Evolutionary conservation across 1,140 invertebrate species (phyloP).

Genomic region (Drosophila sulfurigaster): DNA sequence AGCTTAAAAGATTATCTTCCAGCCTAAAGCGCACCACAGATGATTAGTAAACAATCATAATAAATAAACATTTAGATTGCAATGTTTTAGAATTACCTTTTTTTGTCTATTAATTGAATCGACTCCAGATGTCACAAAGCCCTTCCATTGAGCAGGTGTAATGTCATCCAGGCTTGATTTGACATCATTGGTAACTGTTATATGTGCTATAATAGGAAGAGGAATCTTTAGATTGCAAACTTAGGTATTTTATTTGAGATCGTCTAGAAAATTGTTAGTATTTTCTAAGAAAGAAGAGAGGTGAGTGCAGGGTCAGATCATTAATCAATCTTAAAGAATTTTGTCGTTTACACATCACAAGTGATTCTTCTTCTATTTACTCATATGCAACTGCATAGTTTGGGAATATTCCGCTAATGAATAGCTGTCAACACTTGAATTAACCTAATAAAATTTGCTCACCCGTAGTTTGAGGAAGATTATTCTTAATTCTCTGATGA

Average conservation of each 20-base stretch:
- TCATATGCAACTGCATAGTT: not conserved
- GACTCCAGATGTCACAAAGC: slow-evolving; percentile 58
- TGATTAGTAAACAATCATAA: not conserved
- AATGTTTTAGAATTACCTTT: slow-evolving; percentile 40
- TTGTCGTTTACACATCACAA: no score
- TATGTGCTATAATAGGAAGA: slow-evolving; percentile 32
- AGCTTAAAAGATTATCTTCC: slow-evolving; percentile 63
- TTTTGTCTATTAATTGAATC: slow-evolving; percentile 70
- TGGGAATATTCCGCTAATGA: slow-evolving; percentile 49
- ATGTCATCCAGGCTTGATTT: slow-evolving; percentile 42
- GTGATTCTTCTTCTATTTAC: not conserved
- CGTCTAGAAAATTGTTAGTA: no score
- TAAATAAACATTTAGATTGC: no score
- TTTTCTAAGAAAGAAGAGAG: no score
- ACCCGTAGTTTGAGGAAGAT: not conserved
- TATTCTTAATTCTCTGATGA: not conserved
- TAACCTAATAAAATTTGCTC: slow-evolving; percentile 5
- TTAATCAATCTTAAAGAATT: no score
- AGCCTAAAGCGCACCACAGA: slow-evolving; percentile 42
- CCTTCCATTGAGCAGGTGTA: slow-evolving; percentile 52
- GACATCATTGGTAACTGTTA: slow-evolving; percentile 32
- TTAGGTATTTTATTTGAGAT: not conserved
- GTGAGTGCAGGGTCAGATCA: no score
- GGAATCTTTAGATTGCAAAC: not conserved
- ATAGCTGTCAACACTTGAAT: slow-evolving; percentile 42